Conservation (phyloP, 2,113 vertebrate species). For the Sander lucioperca region DNA sequence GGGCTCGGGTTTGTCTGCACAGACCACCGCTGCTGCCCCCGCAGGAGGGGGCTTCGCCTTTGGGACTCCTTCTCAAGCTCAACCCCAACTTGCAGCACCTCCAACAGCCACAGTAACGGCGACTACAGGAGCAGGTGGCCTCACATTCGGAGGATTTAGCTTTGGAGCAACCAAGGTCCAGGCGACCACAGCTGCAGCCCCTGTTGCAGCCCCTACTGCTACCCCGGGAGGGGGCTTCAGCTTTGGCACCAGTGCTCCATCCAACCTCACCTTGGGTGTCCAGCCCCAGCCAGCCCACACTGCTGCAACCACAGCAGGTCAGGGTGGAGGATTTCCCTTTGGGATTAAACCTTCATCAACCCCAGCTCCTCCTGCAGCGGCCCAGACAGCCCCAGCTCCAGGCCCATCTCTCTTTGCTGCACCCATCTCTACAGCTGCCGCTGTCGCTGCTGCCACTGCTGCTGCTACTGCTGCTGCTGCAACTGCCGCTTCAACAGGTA, state of each 20-base stretch:
- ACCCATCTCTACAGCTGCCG: slow-evolving; percentile 49
- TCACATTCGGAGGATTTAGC: slow-evolving; percentile 78
- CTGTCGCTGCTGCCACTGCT: slow-evolving; percentile 8
- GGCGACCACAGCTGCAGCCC: slow-evolving; percentile 64
- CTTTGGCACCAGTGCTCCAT: slow-evolving; percentile 63
- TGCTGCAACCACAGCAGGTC: slow-evolving; percentile 54
- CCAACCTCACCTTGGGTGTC: slow-evolving; percentile 68
- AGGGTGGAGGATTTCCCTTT: slow-evolving; percentile 81
- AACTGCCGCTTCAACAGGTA: slow-evolving; percentile 21
- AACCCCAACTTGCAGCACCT: not conserved
- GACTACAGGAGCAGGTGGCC: slow-evolving; percentile 27
- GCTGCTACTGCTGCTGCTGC: not conserved
- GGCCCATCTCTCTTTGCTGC: slow-evolving; percentile 78
- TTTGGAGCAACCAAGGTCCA: slow-evolving; percentile 85
- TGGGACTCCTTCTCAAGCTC: slow-evolving; percentile 38
- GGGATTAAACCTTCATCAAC: slow-evolving; percentile 86
- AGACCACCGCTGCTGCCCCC: slow-evolving; percentile 54
- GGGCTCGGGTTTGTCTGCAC: slow-evolving; percentile 60
- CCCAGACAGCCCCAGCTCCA: slow-evolving; percentile 68
- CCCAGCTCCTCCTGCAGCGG: slow-evolving; percentile 72
- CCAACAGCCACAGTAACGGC: slow-evolving; percentile 11
- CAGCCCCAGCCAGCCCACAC: slow-evolving; percentile 57
- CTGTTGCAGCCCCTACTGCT: slow-evolving; percentile 59
- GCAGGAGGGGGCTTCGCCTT: slow-evolving; percentile 75
- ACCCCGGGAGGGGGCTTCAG: slow-evolving; percentile 75